phyloP scores from a whole-genome alignment of 2,797 vertebrate genomes.

The Sciurus vulgaris region DNA sequence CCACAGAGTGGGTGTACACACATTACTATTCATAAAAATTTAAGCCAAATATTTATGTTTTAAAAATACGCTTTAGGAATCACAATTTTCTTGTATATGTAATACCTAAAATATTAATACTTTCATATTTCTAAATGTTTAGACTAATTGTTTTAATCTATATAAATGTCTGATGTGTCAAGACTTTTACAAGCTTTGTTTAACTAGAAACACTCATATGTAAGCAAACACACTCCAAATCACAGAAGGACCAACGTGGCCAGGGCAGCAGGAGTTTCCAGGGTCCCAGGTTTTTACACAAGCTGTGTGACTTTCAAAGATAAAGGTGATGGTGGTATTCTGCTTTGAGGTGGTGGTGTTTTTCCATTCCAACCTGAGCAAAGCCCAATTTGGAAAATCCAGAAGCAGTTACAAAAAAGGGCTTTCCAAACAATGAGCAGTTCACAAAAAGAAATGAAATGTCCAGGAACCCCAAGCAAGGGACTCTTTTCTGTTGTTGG shows the following conservation, averaged over 20 bases:
- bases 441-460: conserved; percentile 50
- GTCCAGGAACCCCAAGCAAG: background rate
- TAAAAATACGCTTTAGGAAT: conserved; percentile 53
- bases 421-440: background rate
- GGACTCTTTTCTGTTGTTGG: conserved; percentile 36
- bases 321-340: conserved; percentile 14
- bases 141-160: conserved; percentile 46
- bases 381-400: conserved; percentile 54
- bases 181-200: background rate
- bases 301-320: background rate
- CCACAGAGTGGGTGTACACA: conserved; percentile 44
- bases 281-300: background rate
- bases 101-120: background rate
- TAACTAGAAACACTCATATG: background rate
- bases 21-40: conserved; percentile 68
- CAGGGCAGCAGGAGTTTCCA: background rate
- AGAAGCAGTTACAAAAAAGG: conserved; percentile 31
- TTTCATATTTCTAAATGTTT: conserved; percentile 12
- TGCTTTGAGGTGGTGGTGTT: conserved; percentile 29
- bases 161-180: background rate
- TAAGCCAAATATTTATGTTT: conserved; percentile 74
- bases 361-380: conserved; percentile 22
- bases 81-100: conserved; percentile 17
- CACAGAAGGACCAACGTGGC: background rate
- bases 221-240: conserved; percentile 18